phyloP scores from a whole-genome alignment of 2,113 vertebrate species.

The Gobio gobio region DNA sequence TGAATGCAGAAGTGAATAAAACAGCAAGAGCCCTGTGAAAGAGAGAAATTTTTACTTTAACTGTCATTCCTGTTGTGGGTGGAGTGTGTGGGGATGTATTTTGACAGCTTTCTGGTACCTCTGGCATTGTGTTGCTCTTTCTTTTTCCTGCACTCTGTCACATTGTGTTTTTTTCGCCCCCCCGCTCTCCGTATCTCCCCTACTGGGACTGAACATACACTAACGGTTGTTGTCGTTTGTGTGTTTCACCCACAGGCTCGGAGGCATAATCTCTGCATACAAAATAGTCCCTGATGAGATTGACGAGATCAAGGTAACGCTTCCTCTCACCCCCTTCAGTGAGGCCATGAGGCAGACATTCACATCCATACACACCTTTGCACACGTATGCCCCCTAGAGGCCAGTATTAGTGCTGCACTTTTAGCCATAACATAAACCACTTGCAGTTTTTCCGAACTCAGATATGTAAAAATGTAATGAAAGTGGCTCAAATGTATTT shows the following conservation, averaged over 20 bases:
- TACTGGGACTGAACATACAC: conserved; percentile 17
- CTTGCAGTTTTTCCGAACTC: neutral
- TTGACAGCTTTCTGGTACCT: conserved; percentile 44
- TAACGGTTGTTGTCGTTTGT: conserved; percentile 34
- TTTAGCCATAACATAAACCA: too few relatives aligned
- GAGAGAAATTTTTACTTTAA: neutral
- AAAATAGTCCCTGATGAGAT: conserved; percentile 99
- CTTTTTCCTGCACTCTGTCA: conserved; percentile 15
- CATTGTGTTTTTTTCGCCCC: neutral
- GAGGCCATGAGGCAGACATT: neutral
- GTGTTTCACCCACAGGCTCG: conserved; percentile 83
- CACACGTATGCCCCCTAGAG: conserved; percentile 30
- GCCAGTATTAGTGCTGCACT: neutral
- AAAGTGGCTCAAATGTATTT: neutral
- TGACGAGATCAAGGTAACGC: conserved; percentile 95
- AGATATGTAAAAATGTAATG: neutral
- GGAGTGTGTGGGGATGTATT: conserved; percentile 33
- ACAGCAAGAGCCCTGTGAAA: conserved; percentile 13
- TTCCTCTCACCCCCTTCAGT: neutral
- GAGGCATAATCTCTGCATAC: conserved; percentile 94
- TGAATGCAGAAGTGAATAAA: conserved; percentile 26
- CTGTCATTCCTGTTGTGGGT: conserved; percentile 38
- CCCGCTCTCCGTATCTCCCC: neutral
- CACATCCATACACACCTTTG: conserved; percentile 19
- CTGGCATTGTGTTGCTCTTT: conserved; percentile 37